Conservation (phyloP, 2,888 invertebrate species). For the Rhyacophila evoluta region DNA sequence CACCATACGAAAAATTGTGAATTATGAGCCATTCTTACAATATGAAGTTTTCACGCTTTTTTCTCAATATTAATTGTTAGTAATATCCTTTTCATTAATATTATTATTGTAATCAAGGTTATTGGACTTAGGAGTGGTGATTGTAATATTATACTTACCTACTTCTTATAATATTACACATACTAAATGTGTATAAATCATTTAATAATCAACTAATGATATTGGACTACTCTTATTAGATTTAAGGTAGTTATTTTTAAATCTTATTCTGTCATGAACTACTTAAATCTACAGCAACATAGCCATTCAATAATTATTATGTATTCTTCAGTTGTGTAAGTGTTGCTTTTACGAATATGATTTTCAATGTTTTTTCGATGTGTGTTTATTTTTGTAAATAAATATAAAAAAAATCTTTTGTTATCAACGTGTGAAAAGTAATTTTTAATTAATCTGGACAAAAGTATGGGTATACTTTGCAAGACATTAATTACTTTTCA, state of each 20-base stretch:
- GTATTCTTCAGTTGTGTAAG: not conserved
- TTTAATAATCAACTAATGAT: conserved; percentile 31
- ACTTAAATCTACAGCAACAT: not conserved
- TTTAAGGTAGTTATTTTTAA: conserved; percentile 20
- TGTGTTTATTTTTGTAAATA: conserved; percentile 1
- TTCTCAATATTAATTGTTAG: not conserved
- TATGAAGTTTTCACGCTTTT: not conserved
- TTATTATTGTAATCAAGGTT: conserved; percentile 14
- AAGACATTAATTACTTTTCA: conserved; percentile 5
- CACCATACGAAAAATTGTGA: not conserved
- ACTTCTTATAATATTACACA: conserved; percentile 10
- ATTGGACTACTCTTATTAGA: conserved; percentile 39
- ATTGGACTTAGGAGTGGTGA: conserved; percentile 3
- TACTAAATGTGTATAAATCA: conserved; percentile 7
- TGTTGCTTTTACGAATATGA: not conserved
- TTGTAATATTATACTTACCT: not conserved
- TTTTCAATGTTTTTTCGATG: conserved; percentile 4
- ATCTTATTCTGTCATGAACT: conserved; percentile 3
- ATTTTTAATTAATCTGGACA: not conserved
- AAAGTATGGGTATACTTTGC: not conserved
- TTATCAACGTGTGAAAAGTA: conserved; percentile 17
- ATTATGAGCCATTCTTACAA: not conserved
- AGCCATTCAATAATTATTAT: not conserved
- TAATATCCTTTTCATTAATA: not conserved
- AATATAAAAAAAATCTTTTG: not conserved